Evolutionary conservation across 2,888 invertebrate species (phyloP).

Genomic region (Amblyjoppa fuscipennis): DNA sequence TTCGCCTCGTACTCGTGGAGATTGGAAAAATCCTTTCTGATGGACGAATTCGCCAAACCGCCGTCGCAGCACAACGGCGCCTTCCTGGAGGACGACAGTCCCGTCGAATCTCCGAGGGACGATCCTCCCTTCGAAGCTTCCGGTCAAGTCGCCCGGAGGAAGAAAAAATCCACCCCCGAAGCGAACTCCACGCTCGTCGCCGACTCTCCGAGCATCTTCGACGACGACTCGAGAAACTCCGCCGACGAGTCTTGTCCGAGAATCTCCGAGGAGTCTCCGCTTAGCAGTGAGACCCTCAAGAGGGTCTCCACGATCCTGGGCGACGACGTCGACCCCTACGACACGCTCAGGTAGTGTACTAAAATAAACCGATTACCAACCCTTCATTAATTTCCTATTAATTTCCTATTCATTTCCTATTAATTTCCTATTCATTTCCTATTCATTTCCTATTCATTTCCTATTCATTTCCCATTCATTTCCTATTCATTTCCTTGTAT

Average conservation of each 20-base stretch:
- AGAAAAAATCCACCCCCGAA: too few relatives aligned
- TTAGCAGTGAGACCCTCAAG: slow-evolving; percentile 72
- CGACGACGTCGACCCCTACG: slow-evolving; percentile 79
- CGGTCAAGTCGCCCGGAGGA: too few relatives aligned
- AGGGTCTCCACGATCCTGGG: slow-evolving; percentile 77
- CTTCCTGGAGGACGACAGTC: slow-evolving; percentile 84
- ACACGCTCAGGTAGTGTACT: slow-evolving; percentile 77
- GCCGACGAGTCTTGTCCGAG: slow-evolving; percentile 46
- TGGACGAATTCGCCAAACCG: slow-evolving; percentile 94
- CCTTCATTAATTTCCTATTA: too few relatives aligned
- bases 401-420: too few relatives aligned
- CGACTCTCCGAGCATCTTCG: neutral
- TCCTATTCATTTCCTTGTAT: too few relatives aligned
- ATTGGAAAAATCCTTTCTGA: slow-evolving; percentile 95
- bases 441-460: too few relatives aligned
- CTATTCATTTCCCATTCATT: too few relatives aligned
- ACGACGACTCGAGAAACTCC: slow-evolving; percentile 67
- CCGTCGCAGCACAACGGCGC: slow-evolving; percentile 87
- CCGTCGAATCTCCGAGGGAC: neutral
- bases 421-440: too few relatives aligned
- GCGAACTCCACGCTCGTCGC: too few relatives aligned
- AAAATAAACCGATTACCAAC: too few relatives aligned
- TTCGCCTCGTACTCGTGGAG: slow-evolving; percentile 96
- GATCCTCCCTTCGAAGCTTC: too few relatives aligned
- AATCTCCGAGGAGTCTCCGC: slow-evolving; percentile 59